Evolutionary conservation across 2,888 invertebrate species (phyloP), one percentile per base, ranked within the genome.

Genomic region (Polylopha cassiicola): DNA sequence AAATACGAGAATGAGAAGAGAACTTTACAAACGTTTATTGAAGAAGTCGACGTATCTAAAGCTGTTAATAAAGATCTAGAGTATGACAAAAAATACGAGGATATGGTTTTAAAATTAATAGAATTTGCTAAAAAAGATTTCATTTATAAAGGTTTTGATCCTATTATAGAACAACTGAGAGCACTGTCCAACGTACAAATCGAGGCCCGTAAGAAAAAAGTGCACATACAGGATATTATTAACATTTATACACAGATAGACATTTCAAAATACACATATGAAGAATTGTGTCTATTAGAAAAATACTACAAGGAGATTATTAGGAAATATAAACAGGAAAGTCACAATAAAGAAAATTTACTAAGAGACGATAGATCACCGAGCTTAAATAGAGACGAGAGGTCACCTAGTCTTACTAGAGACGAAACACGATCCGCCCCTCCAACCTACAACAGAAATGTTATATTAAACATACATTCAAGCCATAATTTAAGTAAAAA

Each of bases 141-240:
- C 23, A 71, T 78, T 47, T 86, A 65, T 41, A 84, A 80, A 72
- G 86, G 86, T 1, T 86, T 86, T 31, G 86, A 86, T 68, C 85
- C 86, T 0, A 41, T 86, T 1, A 85, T 86, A 13, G 77, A 81
- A 45, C 60, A 81, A 45, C 44, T 86, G 2, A 79, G 80, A 48
- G 69, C 71, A 7, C 47, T 86, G 0, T 73, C 84, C 0, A 78
- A 82, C 17, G 58, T 77, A 1, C 65, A 76, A 46, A 59, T 85
- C 0, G 75, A 79, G 44, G 41, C 53, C 14, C 63, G 70, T 22
- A 73, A 73, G 50, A 81, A 73, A 39, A 78, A 72, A 43, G 41
- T 63, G 0, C 68, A 79, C 15, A 72, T 82, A 2, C 67, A 78
- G 51, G 80, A 84, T 8, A 76, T 84, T 4, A 49, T 84, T 1